Percentiles rank a stretch among this genome's conserved stretches.
Conservation (phyloP, 2,113 vertebrate genomes). For the Dinomys branickii region DNA sequence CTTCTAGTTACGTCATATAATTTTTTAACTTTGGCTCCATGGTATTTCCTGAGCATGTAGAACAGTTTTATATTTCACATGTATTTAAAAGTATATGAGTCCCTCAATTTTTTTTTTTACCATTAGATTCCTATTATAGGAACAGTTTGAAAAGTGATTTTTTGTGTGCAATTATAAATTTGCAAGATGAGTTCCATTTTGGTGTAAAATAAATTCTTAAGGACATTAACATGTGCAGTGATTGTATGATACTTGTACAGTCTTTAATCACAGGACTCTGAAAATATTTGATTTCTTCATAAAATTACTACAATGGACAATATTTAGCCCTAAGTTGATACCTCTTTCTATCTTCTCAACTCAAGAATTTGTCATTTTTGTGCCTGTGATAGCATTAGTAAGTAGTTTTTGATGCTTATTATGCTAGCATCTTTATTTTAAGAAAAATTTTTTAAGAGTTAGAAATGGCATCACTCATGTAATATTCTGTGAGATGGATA, state of each 20-base stretch:
- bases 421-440: not conserved
- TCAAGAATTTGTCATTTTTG: slow-evolving; percentile 13
- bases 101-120: slow-evolving; percentile 16
- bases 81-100: not conserved
- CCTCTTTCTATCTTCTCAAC: not conserved
- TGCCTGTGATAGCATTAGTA: not conserved
- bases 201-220: not conserved
- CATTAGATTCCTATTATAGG: not conserved
- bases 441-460: not conserved
- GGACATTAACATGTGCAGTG: not conserved
- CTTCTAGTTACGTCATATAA: not conserved
- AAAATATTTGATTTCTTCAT: not conserved
- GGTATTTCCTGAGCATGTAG: not conserved
- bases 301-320: slow-evolving; percentile 6
- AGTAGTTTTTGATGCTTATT: not conserved
- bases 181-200: not conserved
- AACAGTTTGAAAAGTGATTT: not conserved
- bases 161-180: not conserved
- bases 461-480: not conserved
- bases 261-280: not conserved
- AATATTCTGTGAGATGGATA: not conserved
- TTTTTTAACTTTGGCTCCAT: not conserved
- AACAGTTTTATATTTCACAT: not conserved
- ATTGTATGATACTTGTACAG: not conserved
- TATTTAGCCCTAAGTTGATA: not conserved